Percentiles rank a stretch among this genome's conserved stretches.
These are phyloP conservation scores for Dynastes hyllus DNA, from an alignment of 2,888 invertebrate species.

Conservation along the genomic window DNA sequence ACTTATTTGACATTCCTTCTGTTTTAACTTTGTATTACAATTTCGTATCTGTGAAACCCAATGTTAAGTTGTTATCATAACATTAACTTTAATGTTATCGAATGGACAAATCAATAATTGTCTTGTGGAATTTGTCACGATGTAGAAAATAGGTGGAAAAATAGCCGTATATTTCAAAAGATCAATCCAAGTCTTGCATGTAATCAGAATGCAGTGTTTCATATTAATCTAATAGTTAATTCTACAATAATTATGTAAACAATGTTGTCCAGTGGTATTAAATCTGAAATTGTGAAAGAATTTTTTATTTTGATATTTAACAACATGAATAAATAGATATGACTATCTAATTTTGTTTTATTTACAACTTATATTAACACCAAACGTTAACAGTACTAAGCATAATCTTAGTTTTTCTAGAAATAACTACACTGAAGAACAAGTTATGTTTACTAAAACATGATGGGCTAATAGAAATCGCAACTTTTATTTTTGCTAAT, in stretches of 20 bases:
- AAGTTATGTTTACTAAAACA: no score
- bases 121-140: neutral
- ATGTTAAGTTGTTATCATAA: neutral
- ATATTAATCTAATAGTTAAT: no score
- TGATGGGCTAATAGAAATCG: no score
- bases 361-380: no score
- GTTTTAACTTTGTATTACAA: conserved; percentile 34
- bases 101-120: neutral
- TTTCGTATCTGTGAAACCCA: neutral
- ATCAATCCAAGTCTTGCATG: neutral
- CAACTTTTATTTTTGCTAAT: no score
- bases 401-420: no score
- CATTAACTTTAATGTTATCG: neutral
- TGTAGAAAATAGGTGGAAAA: neutral
- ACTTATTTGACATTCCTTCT: conserved; percentile 42
- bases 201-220: neutral
- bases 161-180: neutral
- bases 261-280: no score
- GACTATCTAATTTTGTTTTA: no score
- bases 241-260: no score
- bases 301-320: conserved; percentile 29
- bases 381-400: no score
- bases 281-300: neutral
- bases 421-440: no score
- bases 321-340: neutral